phyloP scores from a whole-genome alignment of 2,888 invertebrate species.

The Brachypalpus laphriformis region DNA sequence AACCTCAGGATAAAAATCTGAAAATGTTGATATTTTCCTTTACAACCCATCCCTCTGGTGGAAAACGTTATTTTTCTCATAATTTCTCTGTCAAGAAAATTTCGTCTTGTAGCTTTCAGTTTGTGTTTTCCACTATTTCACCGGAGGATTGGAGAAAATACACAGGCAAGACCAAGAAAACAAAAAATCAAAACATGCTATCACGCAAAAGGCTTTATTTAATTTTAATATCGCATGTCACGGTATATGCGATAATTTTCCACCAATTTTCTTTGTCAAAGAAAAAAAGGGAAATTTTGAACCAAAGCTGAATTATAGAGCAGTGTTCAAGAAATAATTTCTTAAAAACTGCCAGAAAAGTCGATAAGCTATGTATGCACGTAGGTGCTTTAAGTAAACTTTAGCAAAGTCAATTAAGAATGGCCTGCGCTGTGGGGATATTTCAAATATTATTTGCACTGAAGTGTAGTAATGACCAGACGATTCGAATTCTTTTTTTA shows the following conservation, averaged over 20 bases:
- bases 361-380: neutral
- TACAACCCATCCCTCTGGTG: slow-evolving; percentile 6
- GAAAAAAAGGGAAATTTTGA: neutral
- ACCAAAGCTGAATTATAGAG: neutral
- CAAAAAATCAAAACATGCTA: slow-evolving; percentile 74
- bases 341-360: neutral
- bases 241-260: slow-evolving; percentile 45
- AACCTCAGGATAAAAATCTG: slow-evolving; percentile 15
- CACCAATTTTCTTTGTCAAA: slow-evolving; percentile 36
- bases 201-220: slow-evolving; percentile 78
- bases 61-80: slow-evolving; percentile 9
- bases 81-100: slow-evolving; percentile 6
- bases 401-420: neutral
- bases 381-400: neutral
- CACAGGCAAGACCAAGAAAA: neutral
- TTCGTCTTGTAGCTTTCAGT: slow-evolving; percentile 4
- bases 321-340: neutral
- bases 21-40: slow-evolving; percentile 16
- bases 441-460: neutral
- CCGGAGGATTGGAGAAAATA: neutral
- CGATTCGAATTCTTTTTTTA: neutral
- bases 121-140: slow-evolving; percentile 14
- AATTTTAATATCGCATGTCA: slow-evolving; percentile 79
- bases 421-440: neutral
- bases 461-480: neutral